phyloP scores from a whole-genome alignment of 2,888 invertebrate species.

The Hypercompe scribonia region DNA sequence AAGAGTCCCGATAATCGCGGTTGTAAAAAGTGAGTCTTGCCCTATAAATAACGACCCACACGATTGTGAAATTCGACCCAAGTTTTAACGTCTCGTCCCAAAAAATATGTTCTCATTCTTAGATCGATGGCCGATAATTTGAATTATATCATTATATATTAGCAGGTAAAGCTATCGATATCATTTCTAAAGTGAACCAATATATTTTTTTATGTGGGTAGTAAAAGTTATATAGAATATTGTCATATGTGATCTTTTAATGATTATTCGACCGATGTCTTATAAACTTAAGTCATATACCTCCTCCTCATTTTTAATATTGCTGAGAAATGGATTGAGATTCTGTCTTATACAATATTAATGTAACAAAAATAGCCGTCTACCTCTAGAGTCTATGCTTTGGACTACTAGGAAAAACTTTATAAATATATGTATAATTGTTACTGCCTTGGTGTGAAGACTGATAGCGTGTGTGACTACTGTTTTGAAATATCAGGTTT shows the following conservation, averaged over 20 bases:
- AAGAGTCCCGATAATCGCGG: background rate
- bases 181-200: conserved; percentile 1
- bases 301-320: background rate
- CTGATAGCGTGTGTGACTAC: too few species aligned
- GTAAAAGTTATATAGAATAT: background rate
- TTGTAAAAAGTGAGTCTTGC: background rate
- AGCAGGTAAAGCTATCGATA: conserved; percentile 17
- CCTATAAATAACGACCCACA: conserved; percentile 8
- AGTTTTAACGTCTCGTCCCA: conserved; percentile 8
- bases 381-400: too few species aligned
- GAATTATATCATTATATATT: conserved; percentile 17
- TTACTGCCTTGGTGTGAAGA: too few species aligned
- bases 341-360: background rate
- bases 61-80: conserved; percentile 11
- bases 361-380: too few species aligned
- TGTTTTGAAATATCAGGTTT: too few species aligned
- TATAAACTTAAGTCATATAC: background rate
- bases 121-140: conserved; percentile 25
- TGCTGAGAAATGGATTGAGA: background rate
- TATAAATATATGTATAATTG: too few species aligned
- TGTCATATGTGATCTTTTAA: background rate
- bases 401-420: too few species aligned
- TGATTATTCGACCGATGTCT: background rate
- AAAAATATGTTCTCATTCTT: conserved; percentile 14
- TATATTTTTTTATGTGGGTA: conserved; percentile 19